Evolutionary conservation across 2,113 vertebrate genomes (phyloP).

Genomic region (Spheniscus mendiculus): DNA sequence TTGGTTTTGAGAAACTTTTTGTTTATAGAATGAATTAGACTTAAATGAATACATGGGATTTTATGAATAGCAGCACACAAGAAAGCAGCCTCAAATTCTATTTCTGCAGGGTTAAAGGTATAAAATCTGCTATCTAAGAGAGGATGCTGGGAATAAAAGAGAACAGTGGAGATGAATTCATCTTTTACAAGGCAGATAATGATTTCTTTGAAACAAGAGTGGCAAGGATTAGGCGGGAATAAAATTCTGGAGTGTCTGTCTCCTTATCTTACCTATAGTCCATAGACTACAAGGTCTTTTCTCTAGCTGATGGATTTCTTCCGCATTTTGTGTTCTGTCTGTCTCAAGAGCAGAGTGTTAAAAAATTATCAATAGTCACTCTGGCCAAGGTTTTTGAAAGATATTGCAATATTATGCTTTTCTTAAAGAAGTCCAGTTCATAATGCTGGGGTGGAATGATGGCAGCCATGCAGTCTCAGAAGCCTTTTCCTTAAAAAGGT

Average conservation of each 20-base stretch:
- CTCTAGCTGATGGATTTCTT: neutral
- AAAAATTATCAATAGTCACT: neutral
- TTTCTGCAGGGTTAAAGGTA: neutral
- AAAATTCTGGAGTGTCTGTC: neutral
- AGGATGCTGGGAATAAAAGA: neutral
- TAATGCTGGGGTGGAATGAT: neutral
- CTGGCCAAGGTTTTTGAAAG: neutral
- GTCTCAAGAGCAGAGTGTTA: neutral
- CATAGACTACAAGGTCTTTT: neutral
- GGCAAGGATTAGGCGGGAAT: neutral
- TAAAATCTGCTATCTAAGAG: neutral
- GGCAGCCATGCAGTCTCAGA: neutral
- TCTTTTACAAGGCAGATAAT: neutral
- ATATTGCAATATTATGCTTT: neutral
- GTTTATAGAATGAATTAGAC: neutral
- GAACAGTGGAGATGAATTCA: neutral
- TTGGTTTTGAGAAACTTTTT: constrained; percentile 24
- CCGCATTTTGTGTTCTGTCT: neutral
- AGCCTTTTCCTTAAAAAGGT: neutral
- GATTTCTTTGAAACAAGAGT: neutral
- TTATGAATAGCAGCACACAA: neutral
- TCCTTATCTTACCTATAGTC: neutral
- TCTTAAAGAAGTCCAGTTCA: neutral
- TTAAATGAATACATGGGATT: neutral
- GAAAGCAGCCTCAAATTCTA: neutral